Percentiles rank a stretch among this genome's conserved stretches.
phyloP scores from a whole-genome alignment of 2,797 vertebrate species.

The Tadarida brasiliensis region DNA sequence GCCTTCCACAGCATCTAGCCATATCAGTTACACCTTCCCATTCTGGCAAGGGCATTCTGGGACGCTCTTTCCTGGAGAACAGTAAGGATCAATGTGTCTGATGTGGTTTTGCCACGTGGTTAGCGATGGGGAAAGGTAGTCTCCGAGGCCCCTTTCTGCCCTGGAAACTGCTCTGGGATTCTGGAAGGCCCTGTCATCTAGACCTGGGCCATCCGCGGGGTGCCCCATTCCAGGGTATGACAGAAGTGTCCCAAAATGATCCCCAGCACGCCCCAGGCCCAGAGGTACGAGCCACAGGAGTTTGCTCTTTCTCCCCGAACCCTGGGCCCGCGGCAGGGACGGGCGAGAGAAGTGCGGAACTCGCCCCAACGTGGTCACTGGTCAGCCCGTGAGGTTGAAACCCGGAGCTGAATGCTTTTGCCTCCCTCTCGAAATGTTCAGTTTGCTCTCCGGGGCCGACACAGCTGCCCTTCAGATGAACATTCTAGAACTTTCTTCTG shows the following conservation, averaged over 20 bases:
- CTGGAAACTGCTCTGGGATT: background rate
- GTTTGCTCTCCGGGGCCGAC: conserved; percentile 52
- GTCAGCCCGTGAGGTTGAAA: no score
- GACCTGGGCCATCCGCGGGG: no score
- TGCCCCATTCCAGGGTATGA: background rate
- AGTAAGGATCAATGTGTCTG: background rate
- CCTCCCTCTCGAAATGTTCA: background rate
- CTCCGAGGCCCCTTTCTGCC: background rate
- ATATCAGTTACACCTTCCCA: background rate
- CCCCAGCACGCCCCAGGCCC: no score
- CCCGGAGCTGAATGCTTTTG: conserved; percentile 46
- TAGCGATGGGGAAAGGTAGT: background rate
- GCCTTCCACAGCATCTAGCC: background rate
- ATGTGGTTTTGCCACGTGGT: background rate
- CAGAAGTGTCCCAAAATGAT: background rate
- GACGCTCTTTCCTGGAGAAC: background rate
- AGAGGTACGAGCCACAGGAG: background rate
- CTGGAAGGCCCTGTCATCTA: background rate
- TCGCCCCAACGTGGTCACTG: no score
- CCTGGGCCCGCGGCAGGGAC: background rate
- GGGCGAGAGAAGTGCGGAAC: background rate
- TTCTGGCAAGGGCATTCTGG: background rate
- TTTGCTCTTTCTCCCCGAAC: background rate
- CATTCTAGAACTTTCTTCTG: conserved; percentile 81
- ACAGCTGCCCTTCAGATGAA: conserved; percentile 76